A percentile compares a stretch with the other conserved stretches of the same genome.
Conservation (phyloP, 2,888 invertebrate genomes). For the Aphidoletes aphidimyza region DNA sequence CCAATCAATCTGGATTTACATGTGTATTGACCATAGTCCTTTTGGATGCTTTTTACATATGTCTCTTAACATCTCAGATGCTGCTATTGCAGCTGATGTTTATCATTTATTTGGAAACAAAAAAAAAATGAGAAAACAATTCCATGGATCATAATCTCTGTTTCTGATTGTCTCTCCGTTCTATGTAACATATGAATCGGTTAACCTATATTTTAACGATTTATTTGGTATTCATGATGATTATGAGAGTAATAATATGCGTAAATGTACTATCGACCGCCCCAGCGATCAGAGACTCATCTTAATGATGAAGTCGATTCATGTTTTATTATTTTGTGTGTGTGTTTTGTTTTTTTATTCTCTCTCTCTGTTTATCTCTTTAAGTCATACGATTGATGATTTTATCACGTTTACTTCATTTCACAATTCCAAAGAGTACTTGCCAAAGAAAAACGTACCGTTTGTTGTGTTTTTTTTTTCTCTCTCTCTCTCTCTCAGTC, state of each 20-base stretch:
- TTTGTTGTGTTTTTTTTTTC: background rate
- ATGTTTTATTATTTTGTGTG: background rate
- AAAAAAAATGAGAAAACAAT: too few relatives aligned
- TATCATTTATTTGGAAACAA: slow-evolving; percentile 47
- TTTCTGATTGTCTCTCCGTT: too few relatives aligned
- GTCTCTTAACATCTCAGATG: background rate
- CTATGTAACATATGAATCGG: background rate
- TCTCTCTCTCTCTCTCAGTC: too few relatives aligned
- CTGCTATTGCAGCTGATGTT: background rate
- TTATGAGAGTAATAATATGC: slow-evolving; percentile 41
- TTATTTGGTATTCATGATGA: slow-evolving; percentile 29
- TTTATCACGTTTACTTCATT: background rate
- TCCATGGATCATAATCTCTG: slow-evolving; percentile 18
- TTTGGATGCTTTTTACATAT: background rate
- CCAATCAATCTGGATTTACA: background rate
- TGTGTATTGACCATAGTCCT: too few relatives aligned
- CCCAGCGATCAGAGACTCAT: background rate
- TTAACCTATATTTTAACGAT: slow-evolving; percentile 33
- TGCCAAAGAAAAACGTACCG: background rate
- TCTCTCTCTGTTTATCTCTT: background rate
- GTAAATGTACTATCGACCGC: slow-evolving; percentile 38
- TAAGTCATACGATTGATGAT: background rate
- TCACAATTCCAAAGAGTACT: background rate
- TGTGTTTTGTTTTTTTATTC: background rate
- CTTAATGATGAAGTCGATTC: slow-evolving; percentile 1